Evolutionary conservation across 2,888 invertebrate species (phyloP).

Genomic region (Cosmorhoe ocellata): DNA sequence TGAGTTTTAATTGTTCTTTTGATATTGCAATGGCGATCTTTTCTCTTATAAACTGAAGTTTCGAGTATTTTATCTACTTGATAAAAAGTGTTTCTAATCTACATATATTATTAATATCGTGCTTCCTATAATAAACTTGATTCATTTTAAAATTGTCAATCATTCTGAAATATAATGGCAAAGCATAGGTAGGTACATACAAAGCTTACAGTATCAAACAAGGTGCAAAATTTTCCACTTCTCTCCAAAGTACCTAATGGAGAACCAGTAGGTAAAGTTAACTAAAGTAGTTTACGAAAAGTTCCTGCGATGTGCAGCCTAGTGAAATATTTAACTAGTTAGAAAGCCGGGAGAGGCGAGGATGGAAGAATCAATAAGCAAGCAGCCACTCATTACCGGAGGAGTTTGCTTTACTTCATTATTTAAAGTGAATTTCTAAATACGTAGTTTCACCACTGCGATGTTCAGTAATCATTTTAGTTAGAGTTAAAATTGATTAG

Average conservation of each 20-base stretch:
- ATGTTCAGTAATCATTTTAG: too few species aligned
- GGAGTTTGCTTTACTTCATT: constrained; percentile 8
- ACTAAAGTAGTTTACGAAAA: constrained; percentile 41
- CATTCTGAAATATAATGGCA: too few species aligned
- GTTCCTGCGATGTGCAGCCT: constrained; percentile 47
- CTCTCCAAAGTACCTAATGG: constrained; percentile 33
- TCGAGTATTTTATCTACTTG: too few species aligned
- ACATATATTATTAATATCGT: too few species aligned
- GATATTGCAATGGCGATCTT: constrained; percentile 7
- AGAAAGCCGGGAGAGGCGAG: constrained; percentile 37
- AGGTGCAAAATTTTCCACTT: constrained; percentile 45
- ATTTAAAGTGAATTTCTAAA: neutral
- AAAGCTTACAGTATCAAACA: constrained; percentile 15
- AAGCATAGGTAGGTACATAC: too few species aligned
- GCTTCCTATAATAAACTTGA: too few species aligned
- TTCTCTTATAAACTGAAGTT: neutral
- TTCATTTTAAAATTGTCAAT: too few species aligned
- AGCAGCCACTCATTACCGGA: constrained; percentile 24
- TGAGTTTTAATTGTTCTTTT: constrained; percentile 54
- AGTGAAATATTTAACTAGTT: constrained; percentile 61
- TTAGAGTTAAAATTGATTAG: too few species aligned
- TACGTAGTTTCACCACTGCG: too few species aligned
- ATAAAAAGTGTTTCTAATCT: too few species aligned
- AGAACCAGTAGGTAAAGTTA: constrained; percentile 4
- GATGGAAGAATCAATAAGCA: constrained; percentile 45